These are phyloP conservation scores for Ischnura elegans DNA, from an alignment of 2,888 invertebrate genomes.

Conservation along the genomic window DNA sequence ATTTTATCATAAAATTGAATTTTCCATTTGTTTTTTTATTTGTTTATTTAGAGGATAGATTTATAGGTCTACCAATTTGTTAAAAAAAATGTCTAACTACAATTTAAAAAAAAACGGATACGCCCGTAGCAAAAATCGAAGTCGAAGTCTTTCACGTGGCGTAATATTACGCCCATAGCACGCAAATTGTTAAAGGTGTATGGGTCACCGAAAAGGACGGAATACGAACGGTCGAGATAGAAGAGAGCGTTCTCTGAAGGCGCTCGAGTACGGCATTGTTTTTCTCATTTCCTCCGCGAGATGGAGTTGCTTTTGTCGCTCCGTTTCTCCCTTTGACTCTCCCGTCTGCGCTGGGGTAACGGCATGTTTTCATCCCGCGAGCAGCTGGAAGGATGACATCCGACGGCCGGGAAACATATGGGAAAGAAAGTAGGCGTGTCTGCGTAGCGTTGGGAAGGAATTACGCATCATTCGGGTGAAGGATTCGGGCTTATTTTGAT, in stretches of 20 bases:
- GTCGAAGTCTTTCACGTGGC: no score
- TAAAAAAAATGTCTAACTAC: no score
- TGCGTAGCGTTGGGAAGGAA: not conserved
- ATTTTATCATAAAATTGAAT: no score
- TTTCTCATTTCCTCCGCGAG: slow-evolving; percentile 21
- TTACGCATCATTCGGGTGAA: not conserved
- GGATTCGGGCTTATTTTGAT: not conserved
- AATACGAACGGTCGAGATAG: no score
- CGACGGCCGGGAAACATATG: not conserved
- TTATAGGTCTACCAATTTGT: no score
- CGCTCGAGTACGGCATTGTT: not conserved
- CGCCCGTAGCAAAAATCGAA: no score
- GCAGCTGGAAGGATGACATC: not conserved
- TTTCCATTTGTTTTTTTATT: no score
- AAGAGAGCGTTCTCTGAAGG: not conserved
- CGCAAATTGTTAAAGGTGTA: no score
- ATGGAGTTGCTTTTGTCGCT: slow-evolving; percentile 17
- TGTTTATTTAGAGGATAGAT: no score
- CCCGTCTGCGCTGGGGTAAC: not conserved
- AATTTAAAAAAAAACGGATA: no score
- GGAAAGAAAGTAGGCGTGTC: not conserved
- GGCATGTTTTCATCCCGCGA: not conserved
- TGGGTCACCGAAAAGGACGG: no score
- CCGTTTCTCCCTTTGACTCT: not conserved
- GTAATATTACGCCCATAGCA: no score